These are phyloP conservation scores for Phocoena phocoena DNA, from an alignment of 2,113 vertebrate genomes.

Conservation along the genomic window DNA sequence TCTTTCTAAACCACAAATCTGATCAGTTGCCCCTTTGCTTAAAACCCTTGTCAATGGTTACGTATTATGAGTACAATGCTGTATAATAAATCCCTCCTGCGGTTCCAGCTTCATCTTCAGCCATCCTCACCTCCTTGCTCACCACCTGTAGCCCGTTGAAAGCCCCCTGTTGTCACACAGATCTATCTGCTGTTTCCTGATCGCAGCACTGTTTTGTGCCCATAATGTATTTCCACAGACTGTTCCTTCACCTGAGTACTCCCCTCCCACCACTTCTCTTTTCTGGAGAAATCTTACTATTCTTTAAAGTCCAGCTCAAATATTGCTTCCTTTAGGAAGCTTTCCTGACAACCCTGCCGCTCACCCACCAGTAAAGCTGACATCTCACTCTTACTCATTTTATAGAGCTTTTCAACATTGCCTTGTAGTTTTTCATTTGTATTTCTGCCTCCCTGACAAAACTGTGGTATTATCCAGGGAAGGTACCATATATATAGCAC, in stretches of 20 bases:
- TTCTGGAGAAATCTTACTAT: background rate
- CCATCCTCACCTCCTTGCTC: background rate
- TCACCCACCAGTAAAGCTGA: background rate
- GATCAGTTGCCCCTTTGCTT: background rate
- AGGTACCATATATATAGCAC: background rate
- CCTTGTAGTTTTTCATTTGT: background rate
- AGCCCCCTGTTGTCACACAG: background rate
- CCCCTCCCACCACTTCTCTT: background rate
- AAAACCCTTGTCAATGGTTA: background rate
- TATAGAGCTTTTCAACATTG: background rate
- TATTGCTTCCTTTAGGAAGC: background rate
- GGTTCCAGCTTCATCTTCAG: background rate
- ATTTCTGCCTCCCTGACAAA: background rate
- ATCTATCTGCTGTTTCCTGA: background rate
- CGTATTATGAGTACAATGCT: background rate
- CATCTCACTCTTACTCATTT: background rate
- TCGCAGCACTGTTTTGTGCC: no score
- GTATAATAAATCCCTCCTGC: background rate
- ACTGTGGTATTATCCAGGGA: background rate
- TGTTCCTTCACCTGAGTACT: background rate
- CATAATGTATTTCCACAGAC: accelerated
- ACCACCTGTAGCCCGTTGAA: accelerated
- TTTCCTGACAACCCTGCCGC: background rate
- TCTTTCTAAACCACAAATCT: background rate
- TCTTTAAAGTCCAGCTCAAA: background rate